A percentile compares a stretch with the other conserved stretches of the same genome.
Conservation (phyloP, 2,113 vertebrate genomes). For the Bambusicola thoracicus region DNA sequence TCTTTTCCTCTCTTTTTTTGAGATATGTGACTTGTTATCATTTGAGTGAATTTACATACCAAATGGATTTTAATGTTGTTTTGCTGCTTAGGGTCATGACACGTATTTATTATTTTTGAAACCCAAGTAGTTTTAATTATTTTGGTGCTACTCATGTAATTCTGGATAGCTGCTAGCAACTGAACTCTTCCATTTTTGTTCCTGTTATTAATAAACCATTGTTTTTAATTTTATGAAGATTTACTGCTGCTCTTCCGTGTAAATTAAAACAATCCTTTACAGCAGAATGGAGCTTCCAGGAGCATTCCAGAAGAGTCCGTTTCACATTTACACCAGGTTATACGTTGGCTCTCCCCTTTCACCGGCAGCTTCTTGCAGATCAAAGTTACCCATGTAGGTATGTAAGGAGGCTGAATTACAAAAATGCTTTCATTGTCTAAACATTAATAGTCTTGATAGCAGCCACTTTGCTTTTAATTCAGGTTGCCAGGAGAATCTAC, state of each 20-base stretch:
- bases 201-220: conserved; percentile 72
- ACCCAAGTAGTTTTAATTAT: conserved; percentile 80
- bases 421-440: neutral
- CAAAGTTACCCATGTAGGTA: neutral
- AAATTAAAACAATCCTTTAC: conserved; percentile 72
- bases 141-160: conserved; percentile 70
- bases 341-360: neutral
- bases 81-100: conserved; percentile 79
- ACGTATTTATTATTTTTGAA: conserved; percentile 81
- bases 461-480: neutral
- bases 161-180: conserved; percentile 74
- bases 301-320: neutral
- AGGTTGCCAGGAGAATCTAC: neutral
- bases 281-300: neutral
- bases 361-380: neutral
- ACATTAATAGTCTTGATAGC: neutral
- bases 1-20: conserved; percentile 28
- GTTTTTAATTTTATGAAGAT: conserved; percentile 77
- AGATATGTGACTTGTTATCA: conserved; percentile 36
- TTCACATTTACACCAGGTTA: neutral
- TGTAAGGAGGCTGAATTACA: neutral
- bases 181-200: conserved; percentile 71
- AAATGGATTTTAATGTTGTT: conserved; percentile 80
- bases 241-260: conserved; percentile 62
- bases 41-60: conserved; percentile 78